A percentile compares a stretch with the other conserved stretches of the same genome.
phyloP scores from a whole-genome alignment of 1,140 invertebrate genomes.

The Danaus melanippus region DNA sequence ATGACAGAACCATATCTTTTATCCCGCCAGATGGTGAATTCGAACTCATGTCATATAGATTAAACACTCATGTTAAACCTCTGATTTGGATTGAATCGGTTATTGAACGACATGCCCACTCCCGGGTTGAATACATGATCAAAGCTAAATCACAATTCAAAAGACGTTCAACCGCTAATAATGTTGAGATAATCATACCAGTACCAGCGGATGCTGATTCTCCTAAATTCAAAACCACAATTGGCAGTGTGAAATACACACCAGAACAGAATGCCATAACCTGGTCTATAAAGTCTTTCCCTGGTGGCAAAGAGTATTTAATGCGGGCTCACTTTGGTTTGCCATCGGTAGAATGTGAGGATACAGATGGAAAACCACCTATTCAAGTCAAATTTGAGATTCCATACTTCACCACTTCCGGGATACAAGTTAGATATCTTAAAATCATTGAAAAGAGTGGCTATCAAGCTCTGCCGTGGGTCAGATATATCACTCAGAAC shows the following conservation, averaged over 20 bases:
- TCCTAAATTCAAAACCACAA: conserved; percentile 98
- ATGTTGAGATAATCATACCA: conserved; percentile 99
- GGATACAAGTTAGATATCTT: conserved; percentile 98
- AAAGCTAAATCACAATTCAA: conserved; percentile 99
- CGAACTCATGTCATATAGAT: conserved; percentile 99
- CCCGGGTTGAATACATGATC: conserved; percentile 99
- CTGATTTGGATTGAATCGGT: conserved; percentile 99
- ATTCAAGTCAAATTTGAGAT: conserved; percentile 99
- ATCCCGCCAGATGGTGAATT: conserved; percentile 99
- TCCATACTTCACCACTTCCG: conserved; percentile 99
- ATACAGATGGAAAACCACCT: conserved; percentile 96
- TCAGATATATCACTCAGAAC: conserved; percentile 99
- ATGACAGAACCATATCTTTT: conserved; percentile 98
- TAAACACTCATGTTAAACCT: conserved; percentile 98
- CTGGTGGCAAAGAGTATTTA: conserved; percentile 98
- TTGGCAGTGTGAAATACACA: conserved; percentile 97
- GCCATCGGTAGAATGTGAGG: conserved; percentile 96
- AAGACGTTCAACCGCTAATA: conserved; percentile 97
- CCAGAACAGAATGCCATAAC: conserved; percentile 98
- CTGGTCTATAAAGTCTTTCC: conserved; percentile 99
- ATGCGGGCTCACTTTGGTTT: conserved; percentile 99
- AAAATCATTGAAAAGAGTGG: conserved; percentile 99
- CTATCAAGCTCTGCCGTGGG: conserved; percentile 99
- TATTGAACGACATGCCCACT: conserved; percentile 98
- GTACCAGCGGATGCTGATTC: conserved; percentile 98